Evolutionary conservation across 2,113 vertebrate species (phyloP).

Genomic region (Amia ocellicauda): DNA sequence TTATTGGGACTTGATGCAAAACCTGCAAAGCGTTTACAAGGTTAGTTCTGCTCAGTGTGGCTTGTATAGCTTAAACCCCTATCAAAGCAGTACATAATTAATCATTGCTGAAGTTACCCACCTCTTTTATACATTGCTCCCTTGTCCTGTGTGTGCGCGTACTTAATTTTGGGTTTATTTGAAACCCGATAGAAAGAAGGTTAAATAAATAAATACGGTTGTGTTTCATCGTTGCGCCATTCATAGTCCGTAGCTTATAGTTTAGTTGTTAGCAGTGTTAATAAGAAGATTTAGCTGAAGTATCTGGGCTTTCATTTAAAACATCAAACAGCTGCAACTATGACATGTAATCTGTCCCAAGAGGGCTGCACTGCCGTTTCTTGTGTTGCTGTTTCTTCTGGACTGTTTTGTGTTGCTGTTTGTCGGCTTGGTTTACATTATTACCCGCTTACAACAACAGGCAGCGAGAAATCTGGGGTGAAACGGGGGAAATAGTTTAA

Average conservation of each 20-base stretch:
- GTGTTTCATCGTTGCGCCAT: not conserved
- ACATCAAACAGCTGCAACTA: conserved; percentile 70
- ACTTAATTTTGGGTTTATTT: too few species aligned
- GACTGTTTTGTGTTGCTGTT: conserved; percentile 22
- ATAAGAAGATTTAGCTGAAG: conserved; percentile 59
- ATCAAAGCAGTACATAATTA: conserved; percentile 20
- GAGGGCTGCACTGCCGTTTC: conserved; percentile 36
- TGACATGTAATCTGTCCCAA: conserved; percentile 65
- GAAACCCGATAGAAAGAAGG: conserved; percentile 10
- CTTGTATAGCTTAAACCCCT: conserved; percentile 28
- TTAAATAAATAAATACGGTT: not conserved
- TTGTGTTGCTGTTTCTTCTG: not conserved
- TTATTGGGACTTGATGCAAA: conserved; percentile 13
- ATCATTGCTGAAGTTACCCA: not conserved
- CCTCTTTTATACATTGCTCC: conserved; percentile 3
- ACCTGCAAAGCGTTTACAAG: conserved; percentile 17
- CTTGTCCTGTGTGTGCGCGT: too few species aligned
- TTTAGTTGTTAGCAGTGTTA: conserved; percentile 34
- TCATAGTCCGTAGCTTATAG: conserved; percentile 47
- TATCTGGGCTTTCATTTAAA: conserved; percentile 57
- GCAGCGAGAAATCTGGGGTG: conserved; percentile 30
- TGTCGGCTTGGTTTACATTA: conserved; percentile 24
- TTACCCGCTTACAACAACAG: conserved; percentile 28
- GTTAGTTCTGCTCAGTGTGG: conserved; percentile 24
- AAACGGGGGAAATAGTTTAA: conserved; percentile 65